Conservation (phyloP, 2,888 invertebrate genomes). For the Caprella mutica region DNA sequence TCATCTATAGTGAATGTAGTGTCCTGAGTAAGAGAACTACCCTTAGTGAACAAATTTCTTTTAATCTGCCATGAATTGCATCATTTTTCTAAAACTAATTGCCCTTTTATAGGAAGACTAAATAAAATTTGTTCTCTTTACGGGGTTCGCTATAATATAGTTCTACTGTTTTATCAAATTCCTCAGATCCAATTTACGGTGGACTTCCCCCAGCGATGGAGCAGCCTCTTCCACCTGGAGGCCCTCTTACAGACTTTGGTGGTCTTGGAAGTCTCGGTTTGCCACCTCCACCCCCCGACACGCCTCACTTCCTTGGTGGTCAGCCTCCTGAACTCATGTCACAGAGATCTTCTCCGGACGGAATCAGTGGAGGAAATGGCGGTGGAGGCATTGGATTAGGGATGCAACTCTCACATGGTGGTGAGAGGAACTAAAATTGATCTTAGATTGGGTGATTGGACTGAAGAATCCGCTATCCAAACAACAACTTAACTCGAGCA, state of each 20-base stretch:
- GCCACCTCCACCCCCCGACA: slow-evolving; percentile 25
- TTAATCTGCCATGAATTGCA: too few relatives aligned
- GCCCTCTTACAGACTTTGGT: slow-evolving; percentile 28
- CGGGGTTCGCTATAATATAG: too few relatives aligned
- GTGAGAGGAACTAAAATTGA: not conserved
- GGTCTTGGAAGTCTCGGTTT: slow-evolving; percentile 22
- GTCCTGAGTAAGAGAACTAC: too few relatives aligned
- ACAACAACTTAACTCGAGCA: too few relatives aligned
- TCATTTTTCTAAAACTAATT: too few relatives aligned
- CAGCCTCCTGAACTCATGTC: slow-evolving; percentile 32
- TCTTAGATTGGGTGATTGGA: too few relatives aligned
- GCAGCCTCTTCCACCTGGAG: slow-evolving; percentile 34
- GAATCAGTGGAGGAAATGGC: slow-evolving; percentile 27
- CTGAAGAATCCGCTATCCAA: too few relatives aligned
- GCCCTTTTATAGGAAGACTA: too few relatives aligned
- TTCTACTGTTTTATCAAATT: too few relatives aligned
- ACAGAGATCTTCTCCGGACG: slow-evolving; percentile 32
- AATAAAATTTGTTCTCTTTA: not conserved
- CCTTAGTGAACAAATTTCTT: too few relatives aligned
- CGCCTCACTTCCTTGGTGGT: slow-evolving; percentile 27
- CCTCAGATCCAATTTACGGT: not conserved
- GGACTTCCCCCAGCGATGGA: slow-evolving; percentile 32
- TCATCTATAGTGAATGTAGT: too few relatives aligned
- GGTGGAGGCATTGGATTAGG: slow-evolving; percentile 20
- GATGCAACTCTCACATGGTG: slow-evolving; percentile 4